Base-by-base conservation (phyloP, 1,140 invertebrate species). In the Vanessa tameamea region DNA sequence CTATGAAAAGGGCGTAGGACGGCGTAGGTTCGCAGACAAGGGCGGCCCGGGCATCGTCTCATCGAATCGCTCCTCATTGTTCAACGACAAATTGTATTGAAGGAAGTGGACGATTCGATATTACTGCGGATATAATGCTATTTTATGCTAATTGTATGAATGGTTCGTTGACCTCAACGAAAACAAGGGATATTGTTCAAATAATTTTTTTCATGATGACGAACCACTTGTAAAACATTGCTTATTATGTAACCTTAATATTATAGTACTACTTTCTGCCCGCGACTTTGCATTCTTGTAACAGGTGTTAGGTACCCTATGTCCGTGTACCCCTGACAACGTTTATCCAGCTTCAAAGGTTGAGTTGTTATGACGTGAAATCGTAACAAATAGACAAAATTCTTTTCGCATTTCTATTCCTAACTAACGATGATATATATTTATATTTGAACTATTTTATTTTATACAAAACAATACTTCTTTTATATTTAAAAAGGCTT, bases 1-100 rank as follows among this genome's bases (percentile, higher is more conserved):
- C 69, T 71, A 61, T 71, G 69, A 15, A 50, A 70, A 70, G 68
- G 68, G 68, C 69, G 61, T 37, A 70, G 23, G 47, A 63, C 69
- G 67, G 53, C 16, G 31, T 37, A 61, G 57, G 57, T 51, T 51
- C 64, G 43, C 64, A 66, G 64, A 66, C 64, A 51, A 63, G 61
- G 69, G 69, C 31, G 15, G 61, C 23, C 8, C 59, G 68, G 68
- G 47, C 68, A 59, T 57, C 43, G 59, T 51, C 57, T 70, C 69
- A 16, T n/a, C 37, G 51, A 23, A 12, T 69, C 20, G 50, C n/a
- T 57, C 55, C 5, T 57, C 43, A 37, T 57, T 55, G 55, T 69
- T 47, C 66, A 20, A 37, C 11, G 37, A 53, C 69, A 48, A 51
- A 63, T 70, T 64, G 69, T 53, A 63, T 64, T 64, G 69, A 8